Evolutionary conservation across 2,113 vertebrate species (phyloP).

Genomic region (Heterotis niloticus): DNA sequence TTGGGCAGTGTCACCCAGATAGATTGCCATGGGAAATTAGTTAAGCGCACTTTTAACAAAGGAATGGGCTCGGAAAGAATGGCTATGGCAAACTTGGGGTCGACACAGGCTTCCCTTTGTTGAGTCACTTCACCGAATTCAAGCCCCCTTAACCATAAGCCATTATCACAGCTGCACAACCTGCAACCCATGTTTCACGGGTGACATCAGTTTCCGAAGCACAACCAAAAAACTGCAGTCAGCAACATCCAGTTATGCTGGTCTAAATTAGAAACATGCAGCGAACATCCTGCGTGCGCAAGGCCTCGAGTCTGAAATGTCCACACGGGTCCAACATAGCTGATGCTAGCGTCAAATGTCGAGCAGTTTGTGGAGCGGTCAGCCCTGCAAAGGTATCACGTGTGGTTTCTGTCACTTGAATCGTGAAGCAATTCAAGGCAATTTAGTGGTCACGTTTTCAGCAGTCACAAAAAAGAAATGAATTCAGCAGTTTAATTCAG

Average conservation of each 20-base stretch:
- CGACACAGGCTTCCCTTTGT: background rate
- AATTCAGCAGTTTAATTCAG: background rate
- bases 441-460: no score
- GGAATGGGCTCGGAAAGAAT: background rate
- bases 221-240: background rate
- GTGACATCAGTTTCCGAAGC: background rate
- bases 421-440: background rate
- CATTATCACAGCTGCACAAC: background rate
- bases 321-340: no score
- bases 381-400: no score
- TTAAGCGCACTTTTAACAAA: background rate
- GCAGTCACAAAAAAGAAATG: background rate
- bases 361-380: no score
- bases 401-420: slow-evolving; percentile 17
- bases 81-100: background rate
- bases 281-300: no score
- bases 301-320: no score
- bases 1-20: background rate
- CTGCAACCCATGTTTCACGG: background rate
- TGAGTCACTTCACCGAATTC: background rate
- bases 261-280: background rate
- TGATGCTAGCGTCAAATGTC: no score
- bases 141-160: no score
- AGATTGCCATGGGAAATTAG: background rate
- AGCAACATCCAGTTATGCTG: background rate